Base-by-base conservation (phyloP, 2,113 vertebrate genomes). In the Leuciscus idus region DNA sequence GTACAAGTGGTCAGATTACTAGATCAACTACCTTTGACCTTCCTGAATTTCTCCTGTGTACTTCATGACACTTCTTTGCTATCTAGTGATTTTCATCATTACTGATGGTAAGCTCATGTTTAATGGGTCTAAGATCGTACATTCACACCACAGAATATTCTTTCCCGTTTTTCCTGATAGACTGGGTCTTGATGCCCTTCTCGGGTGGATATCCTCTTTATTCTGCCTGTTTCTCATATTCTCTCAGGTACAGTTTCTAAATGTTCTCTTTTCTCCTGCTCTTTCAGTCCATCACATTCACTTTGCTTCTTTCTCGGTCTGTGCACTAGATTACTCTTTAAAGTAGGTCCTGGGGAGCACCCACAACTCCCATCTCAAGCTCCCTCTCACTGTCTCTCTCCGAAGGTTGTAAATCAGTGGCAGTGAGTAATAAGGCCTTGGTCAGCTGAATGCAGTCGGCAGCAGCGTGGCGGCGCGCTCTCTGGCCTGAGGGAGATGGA, bases 381-480 rank as follows among this genome's bases (percentile, higher is more conserved):
- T 61, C 75, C 62, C 86, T 77, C 55, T 84, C 39, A 78, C 78
- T 17, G 85, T 82, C 78, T 85, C 61, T 87, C 89, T 59, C 75
- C 85, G 83, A 90, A 89, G 89, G 84, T 87, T 89, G 88, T 89
- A 91, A 90, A 92, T 91, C 91, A 92, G 90, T 88, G 91, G 81
- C 76, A 78, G 84, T 90, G 91, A 86, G 87, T 91, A 36, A 83
- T 77, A 91, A 91, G 90, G 87, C 89, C 84, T 90, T 91, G 91
- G 90, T 93, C 92, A 93, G 92, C 90, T 88, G 26, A 87, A 92
- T 91, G 84, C 87, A 89, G 78, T 88, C 62, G 89, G 89, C 89
- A 87, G 86, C 89, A 12, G 13, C 77, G 28, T 70, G 87, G 87
- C 87, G 78, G 48, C 87, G 86, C 52, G 78, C 81, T 83, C 86